These are phyloP conservation scores for Drosophila aff. DNA, from an alignment of 1,140 invertebrate genomes.

Conservation along the genomic window DNA sequence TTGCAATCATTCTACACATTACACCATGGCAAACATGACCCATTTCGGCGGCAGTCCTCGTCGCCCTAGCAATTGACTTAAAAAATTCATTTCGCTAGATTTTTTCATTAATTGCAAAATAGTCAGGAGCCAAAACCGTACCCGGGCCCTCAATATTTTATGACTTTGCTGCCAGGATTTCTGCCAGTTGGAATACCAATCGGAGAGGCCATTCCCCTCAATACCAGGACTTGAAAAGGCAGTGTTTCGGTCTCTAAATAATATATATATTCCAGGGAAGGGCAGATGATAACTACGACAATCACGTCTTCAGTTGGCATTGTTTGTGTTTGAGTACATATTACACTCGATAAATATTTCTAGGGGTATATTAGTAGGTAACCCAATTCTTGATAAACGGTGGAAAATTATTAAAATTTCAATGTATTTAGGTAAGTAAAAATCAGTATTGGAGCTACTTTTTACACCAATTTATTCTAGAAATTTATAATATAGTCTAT, in stretches of 20 bases:
- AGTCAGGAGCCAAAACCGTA: slow-evolving; percentile 29
- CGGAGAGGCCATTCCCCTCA: slow-evolving; percentile 39
- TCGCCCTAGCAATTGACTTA: slow-evolving; percentile 52
- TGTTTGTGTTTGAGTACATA: slow-evolving; percentile 12
- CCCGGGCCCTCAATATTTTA: slow-evolving; percentile 61
- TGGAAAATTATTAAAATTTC: too few species aligned
- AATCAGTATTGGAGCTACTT: too few species aligned
- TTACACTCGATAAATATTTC: background rate
- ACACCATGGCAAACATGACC: slow-evolving; percentile 81
- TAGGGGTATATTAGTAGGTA: background rate
- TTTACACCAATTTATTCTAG: too few species aligned
- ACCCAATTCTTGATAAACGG: too few species aligned
- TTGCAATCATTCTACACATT: slow-evolving; percentile 84
- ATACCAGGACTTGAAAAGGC: background rate
- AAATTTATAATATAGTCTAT: background rate
- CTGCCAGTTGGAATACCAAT: slow-evolving; percentile 34
- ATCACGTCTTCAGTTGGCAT: slow-evolving; percentile 17
- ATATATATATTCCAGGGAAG: slow-evolving; percentile 11
- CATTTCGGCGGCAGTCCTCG: slow-evolving; percentile 59
- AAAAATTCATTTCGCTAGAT: slow-evolving; percentile 76
- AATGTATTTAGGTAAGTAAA: too few species aligned
- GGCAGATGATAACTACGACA: slow-evolving; percentile 21
- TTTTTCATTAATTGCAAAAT: slow-evolving; percentile 79
- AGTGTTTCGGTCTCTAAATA: slow-evolving; percentile 16
- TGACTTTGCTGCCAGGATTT: slow-evolving; percentile 53